These are phyloP conservation scores for Adelges cooleyi DNA, from an alignment of 1,140 invertebrate species.

Conservation along the genomic window DNA sequence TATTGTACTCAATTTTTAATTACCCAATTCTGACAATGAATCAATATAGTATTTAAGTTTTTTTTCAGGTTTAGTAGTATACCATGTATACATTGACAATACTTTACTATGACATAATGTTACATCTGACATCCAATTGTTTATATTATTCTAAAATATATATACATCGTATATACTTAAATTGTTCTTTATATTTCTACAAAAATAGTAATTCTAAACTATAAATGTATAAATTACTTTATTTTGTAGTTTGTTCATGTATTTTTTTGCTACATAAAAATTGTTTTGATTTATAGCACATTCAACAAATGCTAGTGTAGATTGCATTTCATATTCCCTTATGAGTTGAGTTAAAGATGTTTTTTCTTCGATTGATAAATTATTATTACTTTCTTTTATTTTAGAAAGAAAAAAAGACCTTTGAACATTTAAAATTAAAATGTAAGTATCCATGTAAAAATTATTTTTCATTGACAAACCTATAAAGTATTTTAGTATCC, in stretches of 20 bases:
- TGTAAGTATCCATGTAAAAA: background rate
- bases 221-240: background rate
- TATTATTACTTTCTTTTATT: background rate
- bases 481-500: background rate
- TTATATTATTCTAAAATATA: background rate
- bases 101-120: background rate
- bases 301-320: background rate
- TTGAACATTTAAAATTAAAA: background rate
- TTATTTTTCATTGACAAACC: background rate
- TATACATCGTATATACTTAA: too few species aligned
- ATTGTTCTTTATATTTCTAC: too few species aligned
- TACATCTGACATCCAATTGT: background rate
- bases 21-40: constrained; percentile 4
- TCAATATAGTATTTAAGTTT: constrained; percentile 5
- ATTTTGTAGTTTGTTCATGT: background rate
- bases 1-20: too few species aligned
- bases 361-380: background rate
- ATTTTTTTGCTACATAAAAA: constrained; percentile 4
- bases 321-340: background rate
- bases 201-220: background rate
- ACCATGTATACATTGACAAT: background rate
- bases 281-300: background rate
- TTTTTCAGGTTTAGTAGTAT: background rate
- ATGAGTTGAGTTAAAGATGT: background rate
- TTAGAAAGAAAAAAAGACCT: background rate